Conservation (phyloP, 2,888 invertebrate genomes). For the Rosalia funebris region DNA sequence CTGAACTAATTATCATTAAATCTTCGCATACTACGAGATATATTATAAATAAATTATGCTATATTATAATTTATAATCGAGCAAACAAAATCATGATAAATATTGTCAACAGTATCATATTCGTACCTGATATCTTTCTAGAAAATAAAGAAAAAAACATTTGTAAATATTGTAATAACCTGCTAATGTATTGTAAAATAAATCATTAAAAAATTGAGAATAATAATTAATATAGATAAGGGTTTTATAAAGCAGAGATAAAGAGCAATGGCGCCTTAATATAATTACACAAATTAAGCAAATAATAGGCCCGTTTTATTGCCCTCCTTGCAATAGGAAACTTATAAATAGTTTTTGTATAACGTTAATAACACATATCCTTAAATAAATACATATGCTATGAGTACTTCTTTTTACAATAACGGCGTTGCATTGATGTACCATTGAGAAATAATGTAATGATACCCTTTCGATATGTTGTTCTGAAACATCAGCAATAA, state of each 20-base stretch:
- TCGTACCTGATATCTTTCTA: constrained; percentile 43
- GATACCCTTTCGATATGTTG: no score
- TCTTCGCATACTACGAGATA: constrained; percentile 33
- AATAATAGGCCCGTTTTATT: constrained; percentile 35
- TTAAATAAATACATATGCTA: no score
- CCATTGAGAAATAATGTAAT: no score
- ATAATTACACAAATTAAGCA: constrained; percentile 37
- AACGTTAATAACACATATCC: constrained; percentile 23
- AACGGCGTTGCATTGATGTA: no score
- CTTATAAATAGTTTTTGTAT: constrained; percentile 30
- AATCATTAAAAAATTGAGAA: constrained; percentile 46
- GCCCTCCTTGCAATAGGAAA: constrained; percentile 29
- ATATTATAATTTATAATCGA: constrained; percentile 43
- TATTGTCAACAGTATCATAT: constrained; percentile 44
- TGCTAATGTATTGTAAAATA: constrained; percentile 47
- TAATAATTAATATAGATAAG: constrained; percentile 44
- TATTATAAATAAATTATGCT: constrained; percentile 43
- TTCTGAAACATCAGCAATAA: no score
- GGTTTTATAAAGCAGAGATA: constrained; percentile 42
- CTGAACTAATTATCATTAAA: constrained; percentile 46
- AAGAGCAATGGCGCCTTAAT: constrained; percentile 42
- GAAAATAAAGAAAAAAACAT: constrained; percentile 44
- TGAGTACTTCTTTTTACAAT: no score
- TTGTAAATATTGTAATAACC: constrained; percentile 46
- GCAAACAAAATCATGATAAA: constrained; percentile 45